Conservation (phyloP, 1,140 invertebrate species). For the Neodiprion virginianus region DNA sequence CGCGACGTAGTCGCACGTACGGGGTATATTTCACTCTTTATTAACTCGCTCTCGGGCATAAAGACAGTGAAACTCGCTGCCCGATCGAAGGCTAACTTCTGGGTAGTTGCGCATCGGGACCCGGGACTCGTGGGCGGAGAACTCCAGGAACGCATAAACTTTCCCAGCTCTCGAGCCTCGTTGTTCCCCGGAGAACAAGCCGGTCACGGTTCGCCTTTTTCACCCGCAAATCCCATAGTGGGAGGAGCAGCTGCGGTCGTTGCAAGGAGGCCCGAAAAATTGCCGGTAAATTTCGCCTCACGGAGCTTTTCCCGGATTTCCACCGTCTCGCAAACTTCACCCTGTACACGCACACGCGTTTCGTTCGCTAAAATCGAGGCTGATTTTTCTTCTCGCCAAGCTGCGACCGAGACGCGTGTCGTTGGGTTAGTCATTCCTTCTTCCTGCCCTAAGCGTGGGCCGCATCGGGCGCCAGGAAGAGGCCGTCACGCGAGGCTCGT, state of each 20-base stretch:
- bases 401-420: slow-evolving; percentile 35
- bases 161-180: neutral
- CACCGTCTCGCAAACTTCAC: no score
- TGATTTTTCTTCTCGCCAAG: neutral
- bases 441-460: slow-evolving; percentile 22
- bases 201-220: neutral
- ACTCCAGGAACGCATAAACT: neutral
- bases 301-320: no score
- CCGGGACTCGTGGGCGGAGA: neutral
- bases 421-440: slow-evolving; percentile 28
- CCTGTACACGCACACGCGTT: no score
- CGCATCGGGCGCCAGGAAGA: slow-evolving; percentile 37
- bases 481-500: slow-evolving; percentile 43
- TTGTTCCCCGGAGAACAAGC: neutral
- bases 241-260: neutral
- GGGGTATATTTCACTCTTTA: no score
- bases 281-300: neutral
- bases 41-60: no score
- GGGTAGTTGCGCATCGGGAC: neutral
- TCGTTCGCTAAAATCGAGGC: no score
- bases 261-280: neutral
- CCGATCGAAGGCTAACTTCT: no score
- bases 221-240: neutral
- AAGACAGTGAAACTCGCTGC: no score
- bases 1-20: no score